phyloP scores from a whole-genome alignment of 2,797 vertebrate species.

The Aselliscus stoliczkanus region DNA sequence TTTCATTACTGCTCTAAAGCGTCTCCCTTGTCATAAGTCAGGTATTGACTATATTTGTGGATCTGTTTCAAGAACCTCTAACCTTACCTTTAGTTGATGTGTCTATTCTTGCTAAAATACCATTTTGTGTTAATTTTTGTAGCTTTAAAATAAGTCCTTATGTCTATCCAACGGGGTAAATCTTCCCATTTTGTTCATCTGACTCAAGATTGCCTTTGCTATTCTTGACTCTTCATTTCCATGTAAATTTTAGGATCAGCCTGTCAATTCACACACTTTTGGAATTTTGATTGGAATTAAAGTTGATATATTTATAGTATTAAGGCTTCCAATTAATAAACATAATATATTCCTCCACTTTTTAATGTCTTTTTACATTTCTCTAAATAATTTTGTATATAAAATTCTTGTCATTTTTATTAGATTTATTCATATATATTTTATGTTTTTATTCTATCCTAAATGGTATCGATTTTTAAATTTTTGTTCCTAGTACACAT shows the following conservation, averaged over 20 bases:
- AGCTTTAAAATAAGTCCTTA: background rate
- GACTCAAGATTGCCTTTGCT: background rate
- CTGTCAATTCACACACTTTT: background rate
- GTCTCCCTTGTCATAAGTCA: background rate
- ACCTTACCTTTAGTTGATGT: background rate
- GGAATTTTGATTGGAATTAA: background rate
- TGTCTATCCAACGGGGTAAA: background rate
- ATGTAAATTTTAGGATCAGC: background rate
- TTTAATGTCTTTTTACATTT: background rate
- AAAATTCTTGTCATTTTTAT: background rate
- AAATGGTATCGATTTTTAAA: background rate
- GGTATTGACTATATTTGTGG: background rate
- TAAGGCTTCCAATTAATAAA: background rate
- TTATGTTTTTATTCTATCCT: background rate
- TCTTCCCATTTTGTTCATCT: background rate
- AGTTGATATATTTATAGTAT: background rate
- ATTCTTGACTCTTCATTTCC: background rate
- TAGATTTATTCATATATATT: background rate
- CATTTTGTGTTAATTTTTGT: background rate
- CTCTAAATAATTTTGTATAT: background rate
- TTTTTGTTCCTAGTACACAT: background rate
- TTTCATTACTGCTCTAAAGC: background rate
- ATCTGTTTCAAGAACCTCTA: background rate
- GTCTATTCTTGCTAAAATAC: background rate
- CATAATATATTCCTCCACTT: background rate